phyloP scores from a whole-genome alignment of 2,113 vertebrate species.

The Ctenodactylus gundi region DNA sequence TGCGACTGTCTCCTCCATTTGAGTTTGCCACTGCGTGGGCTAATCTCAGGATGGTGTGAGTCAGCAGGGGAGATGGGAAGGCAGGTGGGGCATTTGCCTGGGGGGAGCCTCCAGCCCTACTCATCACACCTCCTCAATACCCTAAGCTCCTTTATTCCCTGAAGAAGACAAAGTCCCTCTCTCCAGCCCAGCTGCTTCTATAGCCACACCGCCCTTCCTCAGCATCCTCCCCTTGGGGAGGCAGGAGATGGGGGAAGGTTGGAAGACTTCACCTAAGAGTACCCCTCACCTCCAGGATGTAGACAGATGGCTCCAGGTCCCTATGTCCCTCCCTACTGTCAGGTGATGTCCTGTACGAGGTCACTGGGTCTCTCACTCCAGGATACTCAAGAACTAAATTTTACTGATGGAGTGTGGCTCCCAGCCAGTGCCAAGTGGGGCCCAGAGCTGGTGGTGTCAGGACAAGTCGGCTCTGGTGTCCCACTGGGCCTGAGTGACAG shows the following conservation, averaged over 20 bases:
- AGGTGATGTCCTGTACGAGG: neutral
- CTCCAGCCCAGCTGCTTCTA: neutral
- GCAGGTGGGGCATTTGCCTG: neutral
- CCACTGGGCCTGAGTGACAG: neutral
- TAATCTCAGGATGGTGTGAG: neutral
- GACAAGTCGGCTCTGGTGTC: neutral
- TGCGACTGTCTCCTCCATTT: accelerated
- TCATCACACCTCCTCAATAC: neutral
- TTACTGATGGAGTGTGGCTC: neutral
- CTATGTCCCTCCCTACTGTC: neutral
- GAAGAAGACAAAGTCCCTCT: neutral
- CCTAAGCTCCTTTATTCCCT: neutral
- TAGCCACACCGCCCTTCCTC: accelerated
- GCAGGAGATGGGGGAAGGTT: neutral
- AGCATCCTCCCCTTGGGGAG: neutral
- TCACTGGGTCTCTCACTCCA: neutral
- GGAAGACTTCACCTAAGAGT: neutral
- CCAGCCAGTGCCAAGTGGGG: neutral
- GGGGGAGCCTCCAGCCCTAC: neutral
- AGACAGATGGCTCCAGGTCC: neutral
- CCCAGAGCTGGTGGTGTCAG: neutral
- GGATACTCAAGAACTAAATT: neutral
- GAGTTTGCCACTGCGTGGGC: neutral
- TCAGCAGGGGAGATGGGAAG: neutral
- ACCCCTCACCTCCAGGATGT: neutral